Conservation (phyloP, 2,113 vertebrate species). For the Ptilorrhoa leucosticta region DNA sequence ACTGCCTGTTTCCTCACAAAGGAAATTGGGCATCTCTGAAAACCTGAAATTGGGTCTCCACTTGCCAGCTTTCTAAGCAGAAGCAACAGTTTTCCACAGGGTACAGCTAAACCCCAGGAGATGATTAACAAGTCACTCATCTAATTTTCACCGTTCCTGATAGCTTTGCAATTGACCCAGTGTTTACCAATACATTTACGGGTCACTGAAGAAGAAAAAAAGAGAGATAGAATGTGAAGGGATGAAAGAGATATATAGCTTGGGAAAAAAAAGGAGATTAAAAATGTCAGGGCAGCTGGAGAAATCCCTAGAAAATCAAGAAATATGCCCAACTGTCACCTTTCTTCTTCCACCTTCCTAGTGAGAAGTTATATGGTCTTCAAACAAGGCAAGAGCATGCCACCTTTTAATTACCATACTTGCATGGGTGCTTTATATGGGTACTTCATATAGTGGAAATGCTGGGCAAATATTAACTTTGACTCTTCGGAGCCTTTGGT, state of each 20-base stretch:
- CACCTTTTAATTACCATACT: background rate
- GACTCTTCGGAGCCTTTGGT: background rate
- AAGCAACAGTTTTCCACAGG: background rate
- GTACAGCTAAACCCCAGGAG: background rate
- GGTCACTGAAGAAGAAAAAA: background rate
- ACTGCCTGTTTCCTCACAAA: background rate
- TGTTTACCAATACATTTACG: background rate
- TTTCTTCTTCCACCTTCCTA: background rate
- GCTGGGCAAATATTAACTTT: constrained; percentile 5
- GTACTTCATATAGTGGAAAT: background rate
- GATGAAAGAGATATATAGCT: background rate
- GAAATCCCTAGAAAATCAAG: background rate
- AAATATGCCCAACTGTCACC: background rate
- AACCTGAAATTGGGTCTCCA: background rate
- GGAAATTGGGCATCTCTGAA: background rate
- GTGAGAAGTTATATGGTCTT: background rate
- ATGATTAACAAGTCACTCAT: background rate
- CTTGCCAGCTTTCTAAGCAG: background rate
- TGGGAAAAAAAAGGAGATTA: background rate
- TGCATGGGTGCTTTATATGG: background rate
- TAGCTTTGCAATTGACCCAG: background rate
- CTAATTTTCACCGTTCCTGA: background rate
- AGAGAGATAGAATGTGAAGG: background rate
- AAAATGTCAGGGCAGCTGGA: background rate
- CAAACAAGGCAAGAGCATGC: background rate